Percentiles rank a stretch among this genome's conserved stretches.
These are phyloP conservation scores for Plutella xylostella DNA, from an alignment of 2,888 invertebrate genomes.

Conservation along the genomic window DNA sequence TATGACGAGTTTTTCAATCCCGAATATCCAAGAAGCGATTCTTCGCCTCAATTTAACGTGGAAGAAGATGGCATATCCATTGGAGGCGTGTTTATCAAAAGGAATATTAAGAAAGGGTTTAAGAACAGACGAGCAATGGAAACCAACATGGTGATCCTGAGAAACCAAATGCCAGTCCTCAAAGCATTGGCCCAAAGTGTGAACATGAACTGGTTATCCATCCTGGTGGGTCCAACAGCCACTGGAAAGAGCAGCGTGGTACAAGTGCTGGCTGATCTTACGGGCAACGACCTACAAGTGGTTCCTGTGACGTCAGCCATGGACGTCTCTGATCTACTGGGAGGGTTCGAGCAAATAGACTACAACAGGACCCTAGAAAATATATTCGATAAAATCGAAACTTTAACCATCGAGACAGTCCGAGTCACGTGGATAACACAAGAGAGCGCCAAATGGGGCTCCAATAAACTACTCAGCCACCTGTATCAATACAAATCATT, in stretches of 20 bases:
- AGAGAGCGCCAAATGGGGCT: conserved; percentile 22
- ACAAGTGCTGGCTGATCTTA: conserved; percentile 79
- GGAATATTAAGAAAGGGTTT: conserved; percentile 46
- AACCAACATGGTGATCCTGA: conserved; percentile 52
- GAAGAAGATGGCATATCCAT: conserved; percentile 70
- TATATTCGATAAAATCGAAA: conserved; percentile 69
- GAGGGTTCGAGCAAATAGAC: conserved; percentile 96
- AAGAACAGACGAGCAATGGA: conserved; percentile 42
- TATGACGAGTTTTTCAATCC: conserved; percentile 62
- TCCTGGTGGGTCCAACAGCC: conserved; percentile 84
- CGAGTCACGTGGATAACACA: conserved; percentile 50
- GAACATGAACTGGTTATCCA: conserved; percentile 92
- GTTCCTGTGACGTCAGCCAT: conserved; percentile 90
- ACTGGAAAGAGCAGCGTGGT: conserved; percentile 86
- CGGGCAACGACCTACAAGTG: conserved; percentile 78
- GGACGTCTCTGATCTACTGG: conserved; percentile 95
- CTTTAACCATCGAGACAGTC: conserved; percentile 59
- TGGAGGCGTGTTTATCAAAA: conserved; percentile 71
- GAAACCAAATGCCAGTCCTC: conserved; percentile 74
- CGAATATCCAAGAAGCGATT: conserved; percentile 58
- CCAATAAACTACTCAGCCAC: conserved; percentile 35
- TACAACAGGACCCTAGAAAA: conserved; percentile 81
- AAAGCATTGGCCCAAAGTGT: conserved; percentile 89
- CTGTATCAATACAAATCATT: conserved; percentile 38
- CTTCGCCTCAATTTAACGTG: conserved; percentile 69